These are phyloP conservation scores for Microctenopoma stevenorrisi DNA, from an alignment of 2,797 vertebrate species.

Conservation along the genomic window DNA sequence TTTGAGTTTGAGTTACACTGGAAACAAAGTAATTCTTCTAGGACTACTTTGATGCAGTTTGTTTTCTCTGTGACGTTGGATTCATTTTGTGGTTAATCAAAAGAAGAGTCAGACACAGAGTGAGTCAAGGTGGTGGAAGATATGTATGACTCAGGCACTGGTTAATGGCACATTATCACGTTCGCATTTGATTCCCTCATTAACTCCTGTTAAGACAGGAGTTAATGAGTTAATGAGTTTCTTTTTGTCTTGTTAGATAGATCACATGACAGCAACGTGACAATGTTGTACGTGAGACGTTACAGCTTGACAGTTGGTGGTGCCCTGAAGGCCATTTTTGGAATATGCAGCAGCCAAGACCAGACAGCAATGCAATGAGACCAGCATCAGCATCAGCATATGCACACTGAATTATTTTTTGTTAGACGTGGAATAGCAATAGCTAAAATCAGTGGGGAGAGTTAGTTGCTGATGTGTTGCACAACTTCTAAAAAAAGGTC, in stretches of 20 bases:
- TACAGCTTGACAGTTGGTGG: conserved; percentile 25
- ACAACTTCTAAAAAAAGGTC: not conserved
- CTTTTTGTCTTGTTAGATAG: conserved; percentile 17
- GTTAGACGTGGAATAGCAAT: not conserved
- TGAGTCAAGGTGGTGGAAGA: conserved; percentile 50
- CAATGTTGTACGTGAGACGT: conserved; percentile 44
- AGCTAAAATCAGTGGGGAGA: not conserved
- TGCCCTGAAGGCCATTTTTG: not conserved
- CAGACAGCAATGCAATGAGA: conserved; percentile 5
- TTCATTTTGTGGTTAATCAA: conserved; percentile 22
- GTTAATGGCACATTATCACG: conserved; percentile 49
- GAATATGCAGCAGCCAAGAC: conserved; percentile 21
- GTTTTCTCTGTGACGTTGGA: not conserved
- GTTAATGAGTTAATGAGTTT: conserved; percentile 4
- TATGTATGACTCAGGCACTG: conserved; percentile 57
- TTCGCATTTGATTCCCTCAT: conserved; percentile 64
- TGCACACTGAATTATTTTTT: conserved; percentile 1
- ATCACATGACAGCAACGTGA: conserved; percentile 31
- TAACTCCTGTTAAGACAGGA: conserved; percentile 47
- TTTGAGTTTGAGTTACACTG: too few species aligned
- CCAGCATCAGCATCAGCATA: not conserved
- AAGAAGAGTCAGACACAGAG: conserved; percentile 5
- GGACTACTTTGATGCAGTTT: not conserved
- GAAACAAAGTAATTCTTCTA: too few species aligned
- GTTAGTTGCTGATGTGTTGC: not conserved